Conservation (phyloP, 2,888 invertebrate genomes). For the Oligia fasciuncula region DNA sequence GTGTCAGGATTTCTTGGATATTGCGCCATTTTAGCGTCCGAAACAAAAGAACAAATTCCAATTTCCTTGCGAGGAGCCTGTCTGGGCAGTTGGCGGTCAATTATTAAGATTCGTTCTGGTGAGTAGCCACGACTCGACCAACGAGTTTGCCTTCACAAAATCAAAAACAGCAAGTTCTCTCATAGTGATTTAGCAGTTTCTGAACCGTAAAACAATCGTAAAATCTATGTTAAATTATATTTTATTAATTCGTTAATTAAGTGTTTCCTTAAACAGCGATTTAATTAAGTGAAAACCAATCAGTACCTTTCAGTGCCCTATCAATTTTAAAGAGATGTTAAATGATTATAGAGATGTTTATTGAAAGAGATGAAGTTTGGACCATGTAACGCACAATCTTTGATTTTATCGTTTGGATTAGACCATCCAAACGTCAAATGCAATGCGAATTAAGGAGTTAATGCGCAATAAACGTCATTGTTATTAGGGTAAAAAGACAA, state of each 20-base stretch:
- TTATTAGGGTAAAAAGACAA: not conserved
- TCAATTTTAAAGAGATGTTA: constrained; percentile 6
- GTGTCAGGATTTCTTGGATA: not conserved
- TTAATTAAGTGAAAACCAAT: constrained; percentile 24
- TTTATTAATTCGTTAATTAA: constrained; percentile 14
- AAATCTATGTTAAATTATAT: constrained; percentile 17
- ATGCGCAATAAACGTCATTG: constrained; percentile 6
- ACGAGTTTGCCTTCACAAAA: constrained; percentile 29
- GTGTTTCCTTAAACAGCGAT: constrained; percentile 12
- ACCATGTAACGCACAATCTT: constrained; percentile 17
- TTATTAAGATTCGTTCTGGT: constrained; percentile 41
- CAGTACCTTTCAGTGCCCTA: constrained; percentile 8
- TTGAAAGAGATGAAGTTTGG: constrained; percentile 11
- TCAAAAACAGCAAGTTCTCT: constrained; percentile 21
- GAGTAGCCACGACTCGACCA: constrained; percentile 7
- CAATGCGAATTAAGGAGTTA: not conserved
- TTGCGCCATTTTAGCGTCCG: constrained; percentile 35
- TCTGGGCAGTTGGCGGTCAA: constrained; percentile 22
- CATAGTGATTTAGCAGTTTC: not conserved
- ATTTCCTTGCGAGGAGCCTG: constrained; percentile 30
- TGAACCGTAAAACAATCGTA: constrained; percentile 7
- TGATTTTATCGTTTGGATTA: constrained; percentile 21
- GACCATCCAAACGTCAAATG: constrained; percentile 4
- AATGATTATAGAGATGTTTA: constrained; percentile 15
- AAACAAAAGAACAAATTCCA: constrained; percentile 24